These are phyloP conservation scores for Rachycentron canadum DNA, from an alignment of 2,797 vertebrate species.

Conservation along the genomic window DNA sequence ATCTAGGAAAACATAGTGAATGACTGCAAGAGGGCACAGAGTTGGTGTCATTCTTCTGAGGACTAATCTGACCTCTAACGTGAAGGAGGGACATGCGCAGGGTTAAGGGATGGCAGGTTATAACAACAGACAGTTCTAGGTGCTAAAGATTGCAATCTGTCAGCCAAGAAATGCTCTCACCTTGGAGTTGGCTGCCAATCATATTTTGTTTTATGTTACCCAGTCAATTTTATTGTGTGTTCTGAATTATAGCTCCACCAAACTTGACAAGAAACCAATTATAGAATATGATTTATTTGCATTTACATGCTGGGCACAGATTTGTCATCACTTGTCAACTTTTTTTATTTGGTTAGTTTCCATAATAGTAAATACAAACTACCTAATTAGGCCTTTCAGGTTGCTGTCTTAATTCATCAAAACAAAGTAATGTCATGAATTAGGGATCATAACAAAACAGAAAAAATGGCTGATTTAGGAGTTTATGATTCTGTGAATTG, in stretches of 20 bases:
- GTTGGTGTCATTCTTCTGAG: constrained; percentile 1
- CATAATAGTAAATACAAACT: not conserved
- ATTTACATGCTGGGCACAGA: not conserved
- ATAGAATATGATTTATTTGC: too few relatives aligned
- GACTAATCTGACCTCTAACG: constrained; percentile 4
- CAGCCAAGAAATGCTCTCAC: not conserved
- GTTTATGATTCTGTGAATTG: not conserved
- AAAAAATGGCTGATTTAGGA: not conserved
- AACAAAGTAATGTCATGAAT: constrained; percentile 23
- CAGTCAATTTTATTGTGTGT: not conserved
- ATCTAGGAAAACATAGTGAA: constrained; percentile 19
- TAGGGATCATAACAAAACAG: constrained; percentile 1
- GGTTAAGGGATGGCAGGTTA: not conserved
- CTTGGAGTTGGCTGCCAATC: not conserved
- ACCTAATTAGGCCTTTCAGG: not conserved
- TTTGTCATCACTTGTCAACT: not conserved
- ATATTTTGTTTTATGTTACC: not conserved
- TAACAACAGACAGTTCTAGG: not conserved
- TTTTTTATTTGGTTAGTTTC: not conserved
- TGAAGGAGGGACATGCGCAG: not conserved
- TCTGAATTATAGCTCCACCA: not conserved
- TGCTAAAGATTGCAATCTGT: not conserved
- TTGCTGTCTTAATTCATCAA: not conserved
- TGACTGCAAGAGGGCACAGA: constrained; percentile 2
- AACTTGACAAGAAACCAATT: not conserved